These are phyloP conservation scores for Montipora cactus DNA, from an alignment of 64 coral and sea anemone genomes.

Conservation along the genomic window DNA sequence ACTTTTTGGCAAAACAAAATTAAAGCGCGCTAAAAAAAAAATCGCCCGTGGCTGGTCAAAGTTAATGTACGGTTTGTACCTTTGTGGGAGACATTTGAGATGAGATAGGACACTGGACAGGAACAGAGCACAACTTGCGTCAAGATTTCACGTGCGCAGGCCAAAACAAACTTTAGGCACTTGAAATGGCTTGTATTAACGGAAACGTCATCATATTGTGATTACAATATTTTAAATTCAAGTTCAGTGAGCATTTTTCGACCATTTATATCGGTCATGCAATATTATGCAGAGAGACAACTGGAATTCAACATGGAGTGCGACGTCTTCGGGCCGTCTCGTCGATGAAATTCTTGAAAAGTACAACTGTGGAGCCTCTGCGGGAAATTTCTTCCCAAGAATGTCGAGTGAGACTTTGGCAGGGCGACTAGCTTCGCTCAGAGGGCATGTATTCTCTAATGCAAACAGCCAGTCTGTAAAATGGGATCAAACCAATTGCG, in stretches of 20 bases:
- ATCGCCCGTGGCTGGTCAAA: background rate
- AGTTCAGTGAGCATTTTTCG: background rate
- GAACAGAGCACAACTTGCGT: background rate
- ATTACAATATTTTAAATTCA: background rate
- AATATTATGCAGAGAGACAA: background rate
- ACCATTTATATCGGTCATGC: background rate
- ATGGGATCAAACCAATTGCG: constrained; percentile 68
- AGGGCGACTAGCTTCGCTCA: constrained; percentile 51
- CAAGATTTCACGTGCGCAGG: constrained; percentile 5
- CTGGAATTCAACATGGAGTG: constrained; percentile 7
- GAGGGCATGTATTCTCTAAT: constrained; percentile 70
- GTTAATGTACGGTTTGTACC: background rate
- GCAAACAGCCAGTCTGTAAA: constrained; percentile 47
- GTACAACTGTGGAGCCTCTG: constrained; percentile 16
- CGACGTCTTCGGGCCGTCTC: constrained; percentile 23
- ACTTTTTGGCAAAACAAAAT: background rate
- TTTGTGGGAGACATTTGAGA: background rate
- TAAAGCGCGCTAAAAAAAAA: background rate
- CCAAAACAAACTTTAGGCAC: background rate
- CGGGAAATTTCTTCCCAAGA: constrained; percentile 57
- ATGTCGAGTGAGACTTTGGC: constrained; percentile 49
- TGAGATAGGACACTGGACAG: background rate
- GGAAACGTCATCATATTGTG: background rate
- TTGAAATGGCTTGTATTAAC: background rate
- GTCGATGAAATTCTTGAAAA: constrained; percentile 64